Percentiles rank a stretch among this genome's conserved stretches.
These are phyloP conservation scores for Trididemnum miniatum DNA, from an alignment of 23 tunicate genomes.

Conservation along the genomic window DNA sequence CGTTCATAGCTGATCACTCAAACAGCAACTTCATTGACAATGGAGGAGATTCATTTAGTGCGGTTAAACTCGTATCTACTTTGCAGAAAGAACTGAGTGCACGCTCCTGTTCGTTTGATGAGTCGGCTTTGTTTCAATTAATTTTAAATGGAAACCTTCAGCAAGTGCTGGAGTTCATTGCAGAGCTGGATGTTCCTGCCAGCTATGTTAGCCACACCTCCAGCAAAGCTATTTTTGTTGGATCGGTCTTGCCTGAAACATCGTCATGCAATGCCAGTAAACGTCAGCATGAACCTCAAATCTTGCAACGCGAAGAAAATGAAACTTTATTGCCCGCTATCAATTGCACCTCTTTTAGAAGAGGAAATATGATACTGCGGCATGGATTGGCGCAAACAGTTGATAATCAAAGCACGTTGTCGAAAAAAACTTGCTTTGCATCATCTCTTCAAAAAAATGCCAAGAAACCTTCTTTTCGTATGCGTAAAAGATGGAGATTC, in stretches of 20 bases:
- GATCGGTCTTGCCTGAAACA: no score
- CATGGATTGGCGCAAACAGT: background rate
- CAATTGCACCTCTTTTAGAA: background rate
- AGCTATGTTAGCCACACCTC: no score
- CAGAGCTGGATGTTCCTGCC: background rate
- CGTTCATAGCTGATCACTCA: background rate
- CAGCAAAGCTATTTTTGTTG: no score
- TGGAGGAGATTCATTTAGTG: conserved; percentile 69
- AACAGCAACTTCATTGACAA: conserved; percentile 22
- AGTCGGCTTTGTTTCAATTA: conserved; percentile 20
- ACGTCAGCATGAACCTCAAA: background rate
- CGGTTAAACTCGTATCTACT: conserved; percentile 30
- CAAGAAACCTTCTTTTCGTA: no score
- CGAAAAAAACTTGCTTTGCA: background rate
- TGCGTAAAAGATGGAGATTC: conserved; percentile 40
- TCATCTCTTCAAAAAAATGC: background rate
- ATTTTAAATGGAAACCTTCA: conserved; percentile 26
- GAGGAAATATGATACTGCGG: background rate
- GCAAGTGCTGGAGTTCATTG: background rate
- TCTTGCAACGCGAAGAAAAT: background rate
- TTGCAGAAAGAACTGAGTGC: conserved; percentile 4
- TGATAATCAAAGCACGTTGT: background rate
- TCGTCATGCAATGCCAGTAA: background rate
- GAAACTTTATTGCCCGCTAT: background rate
- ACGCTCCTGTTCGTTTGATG: background rate